A percentile compares a stretch with the other conserved stretches of the same genome.
Evolutionary conservation across 2,888 invertebrate species (phyloP).

Genomic region (Protula sp.): DNA sequence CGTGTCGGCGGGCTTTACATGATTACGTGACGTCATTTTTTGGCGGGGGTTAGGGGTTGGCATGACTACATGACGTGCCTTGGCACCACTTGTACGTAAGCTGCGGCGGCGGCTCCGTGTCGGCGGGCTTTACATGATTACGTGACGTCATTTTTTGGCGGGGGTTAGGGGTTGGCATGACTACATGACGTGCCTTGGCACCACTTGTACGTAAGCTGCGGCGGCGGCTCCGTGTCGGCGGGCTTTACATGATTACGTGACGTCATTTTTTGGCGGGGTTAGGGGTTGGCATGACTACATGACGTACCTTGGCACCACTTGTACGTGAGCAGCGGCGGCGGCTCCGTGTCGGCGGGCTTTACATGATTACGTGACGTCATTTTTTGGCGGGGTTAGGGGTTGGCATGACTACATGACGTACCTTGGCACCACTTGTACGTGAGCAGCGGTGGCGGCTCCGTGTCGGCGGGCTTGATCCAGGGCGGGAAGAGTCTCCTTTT

Average conservation of each 20-base stretch:
- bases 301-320: slow-evolving; percentile 99
- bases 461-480: slow-evolving; percentile 99
- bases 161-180: no score
- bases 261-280: no score
- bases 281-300: no score
- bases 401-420: no score
- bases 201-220: slow-evolving; percentile 84
- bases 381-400: no score
- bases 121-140: slow-evolving; percentile 99
- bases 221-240: slow-evolving; percentile 92
- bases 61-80: no score
- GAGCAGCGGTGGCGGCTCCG: slow-evolving; percentile 77
- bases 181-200: no score
- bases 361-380: no score
- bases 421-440: slow-evolving; percentile 99
- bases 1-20: slow-evolving; percentile 96
- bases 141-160: no score
- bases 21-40: no score
- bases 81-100: slow-evolving; percentile 97
- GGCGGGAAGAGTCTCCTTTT: slow-evolving; percentile 93
- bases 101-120: slow-evolving; percentile 83
- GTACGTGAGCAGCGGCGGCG: slow-evolving; percentile 73
- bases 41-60: no score
- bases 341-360: slow-evolving; percentile 97
- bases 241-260: no score